Evolutionary conservation across 2,113 vertebrate species (phyloP).

Genomic region (Motacilla tschutschensis): DNA sequence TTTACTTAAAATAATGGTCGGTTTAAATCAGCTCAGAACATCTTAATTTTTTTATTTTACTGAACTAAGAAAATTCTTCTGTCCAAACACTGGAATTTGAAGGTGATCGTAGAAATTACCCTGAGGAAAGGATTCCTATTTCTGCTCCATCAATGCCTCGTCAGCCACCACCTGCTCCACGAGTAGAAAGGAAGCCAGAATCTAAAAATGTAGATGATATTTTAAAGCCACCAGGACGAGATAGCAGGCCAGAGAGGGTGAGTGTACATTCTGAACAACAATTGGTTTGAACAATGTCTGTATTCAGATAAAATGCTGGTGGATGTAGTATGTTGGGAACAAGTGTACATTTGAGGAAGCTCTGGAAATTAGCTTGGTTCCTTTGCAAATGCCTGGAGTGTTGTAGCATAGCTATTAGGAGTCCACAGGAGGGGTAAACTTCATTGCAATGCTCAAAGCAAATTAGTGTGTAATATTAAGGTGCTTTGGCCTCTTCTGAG

Average conservation of each 20-base stretch:
- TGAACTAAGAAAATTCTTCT: slow-evolving; percentile 57
- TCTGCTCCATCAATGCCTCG: slow-evolving; percentile 79
- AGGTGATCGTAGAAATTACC: slow-evolving; percentile 88
- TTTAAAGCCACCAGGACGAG: slow-evolving; percentile 91
- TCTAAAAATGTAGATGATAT: slow-evolving; percentile 96
- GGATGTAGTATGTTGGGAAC: not conserved
- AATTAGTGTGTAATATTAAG: not conserved
- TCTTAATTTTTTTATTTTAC: slow-evolving; percentile 51
- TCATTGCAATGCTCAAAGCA: not conserved
- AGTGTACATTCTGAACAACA: slow-evolving; percentile 13
- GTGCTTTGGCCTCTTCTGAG: not conserved
- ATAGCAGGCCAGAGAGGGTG: slow-evolving; percentile 91
- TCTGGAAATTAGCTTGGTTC: not conserved
- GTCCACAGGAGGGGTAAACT: not conserved
- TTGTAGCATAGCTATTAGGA: not conserved
- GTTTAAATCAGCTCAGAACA: slow-evolving; percentile 20
- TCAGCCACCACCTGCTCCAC: slow-evolving; percentile 78
- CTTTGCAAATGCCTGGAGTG: not conserved
- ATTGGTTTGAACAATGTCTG: rapidly evolving
- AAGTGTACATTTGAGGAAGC: not conserved
- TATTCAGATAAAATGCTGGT: not conserved
- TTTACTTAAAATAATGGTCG: slow-evolving; percentile 14
- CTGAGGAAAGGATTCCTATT: slow-evolving; percentile 86
- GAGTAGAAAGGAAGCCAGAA: slow-evolving; percentile 93
- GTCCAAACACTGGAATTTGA: slow-evolving; percentile 61